Evolutionary conservation across 2,888 invertebrate species (phyloP).

Genomic region (Drosophila phalerata): DNA sequence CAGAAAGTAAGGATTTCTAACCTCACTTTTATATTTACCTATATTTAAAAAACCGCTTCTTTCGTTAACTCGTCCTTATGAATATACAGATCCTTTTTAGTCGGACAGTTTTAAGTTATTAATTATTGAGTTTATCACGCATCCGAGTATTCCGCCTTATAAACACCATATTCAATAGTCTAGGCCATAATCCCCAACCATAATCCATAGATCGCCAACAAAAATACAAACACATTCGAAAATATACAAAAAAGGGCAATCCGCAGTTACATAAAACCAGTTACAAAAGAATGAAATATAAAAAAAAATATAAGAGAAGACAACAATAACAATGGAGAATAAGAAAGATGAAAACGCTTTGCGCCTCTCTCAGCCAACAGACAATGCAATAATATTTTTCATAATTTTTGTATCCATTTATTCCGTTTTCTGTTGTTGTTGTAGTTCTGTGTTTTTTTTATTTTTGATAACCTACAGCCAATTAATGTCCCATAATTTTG

Average conservation of each 20-base stretch:
- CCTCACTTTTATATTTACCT: too few relatives aligned
- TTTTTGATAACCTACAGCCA: slow-evolving; percentile 62
- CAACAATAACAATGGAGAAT: slow-evolving; percentile 29
- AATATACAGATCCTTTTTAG: background rate
- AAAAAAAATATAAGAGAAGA: slow-evolving; percentile 12
- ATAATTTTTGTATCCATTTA: slow-evolving; percentile 75
- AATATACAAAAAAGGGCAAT: slow-evolving; percentile 31
- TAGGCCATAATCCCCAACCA: slow-evolving; percentile 23
- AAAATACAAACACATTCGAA: slow-evolving; percentile 32
- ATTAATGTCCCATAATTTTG: slow-evolving; percentile 84
- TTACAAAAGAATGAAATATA: slow-evolving; percentile 59
- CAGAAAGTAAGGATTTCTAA: too few relatives aligned
- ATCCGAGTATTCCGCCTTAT: slow-evolving; percentile 21
- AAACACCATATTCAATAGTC: slow-evolving; percentile 49
- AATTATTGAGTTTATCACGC: slow-evolving; percentile 46
- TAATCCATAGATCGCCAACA: slow-evolving; percentile 46
- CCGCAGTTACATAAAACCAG: slow-evolving; percentile 73
- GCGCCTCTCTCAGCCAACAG: slow-evolving; percentile 59
- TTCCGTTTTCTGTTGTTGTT: slow-evolving; percentile 9
- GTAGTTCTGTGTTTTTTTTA: background rate
- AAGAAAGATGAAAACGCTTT: slow-evolving; percentile 57
- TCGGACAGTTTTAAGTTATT: slow-evolving; percentile 28
- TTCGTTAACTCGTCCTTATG: too few relatives aligned
- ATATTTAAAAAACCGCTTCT: too few relatives aligned
- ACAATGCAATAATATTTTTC: slow-evolving; percentile 82